These are phyloP conservation scores for Tetrao urogallus DNA, from an alignment of 2,113 vertebrate species.

Conservation along the genomic window DNA sequence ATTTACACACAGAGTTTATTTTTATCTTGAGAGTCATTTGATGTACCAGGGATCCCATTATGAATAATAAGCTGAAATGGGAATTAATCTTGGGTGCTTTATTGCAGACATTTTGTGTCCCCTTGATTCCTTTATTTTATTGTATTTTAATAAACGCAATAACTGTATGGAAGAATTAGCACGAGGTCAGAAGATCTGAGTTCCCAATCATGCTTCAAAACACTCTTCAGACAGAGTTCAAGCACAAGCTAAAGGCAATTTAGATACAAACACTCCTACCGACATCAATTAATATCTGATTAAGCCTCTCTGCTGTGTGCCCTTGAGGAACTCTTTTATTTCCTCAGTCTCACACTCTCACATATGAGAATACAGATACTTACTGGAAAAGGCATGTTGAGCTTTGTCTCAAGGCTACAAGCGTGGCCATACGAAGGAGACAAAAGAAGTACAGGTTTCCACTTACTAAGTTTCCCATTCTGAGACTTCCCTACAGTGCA, in stretches of 20 bases:
- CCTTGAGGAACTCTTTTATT: neutral
- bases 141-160: neutral
- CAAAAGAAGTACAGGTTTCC: neutral
- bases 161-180: neutral
- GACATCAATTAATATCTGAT: neutral
- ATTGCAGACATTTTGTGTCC: neutral
- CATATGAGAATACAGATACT: neutral
- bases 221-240: neutral
- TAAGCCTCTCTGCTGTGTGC: neutral
- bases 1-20: constrained; percentile 29
- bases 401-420: neutral
- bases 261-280: neutral
- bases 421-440: neutral
- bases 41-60: neutral
- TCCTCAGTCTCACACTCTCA: neutral
- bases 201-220: neutral
- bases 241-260: neutral
- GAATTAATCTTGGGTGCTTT: neutral
- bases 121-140: neutral
- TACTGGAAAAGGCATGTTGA: neutral
- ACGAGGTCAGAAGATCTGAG: neutral
- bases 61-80: neutral
- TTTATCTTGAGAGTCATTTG: neutral
- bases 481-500: neutral
- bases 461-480: neutral